Evolutionary conservation across 2,797 vertebrate genomes (phyloP).

Genomic region (Rallus crepitans): DNA sequence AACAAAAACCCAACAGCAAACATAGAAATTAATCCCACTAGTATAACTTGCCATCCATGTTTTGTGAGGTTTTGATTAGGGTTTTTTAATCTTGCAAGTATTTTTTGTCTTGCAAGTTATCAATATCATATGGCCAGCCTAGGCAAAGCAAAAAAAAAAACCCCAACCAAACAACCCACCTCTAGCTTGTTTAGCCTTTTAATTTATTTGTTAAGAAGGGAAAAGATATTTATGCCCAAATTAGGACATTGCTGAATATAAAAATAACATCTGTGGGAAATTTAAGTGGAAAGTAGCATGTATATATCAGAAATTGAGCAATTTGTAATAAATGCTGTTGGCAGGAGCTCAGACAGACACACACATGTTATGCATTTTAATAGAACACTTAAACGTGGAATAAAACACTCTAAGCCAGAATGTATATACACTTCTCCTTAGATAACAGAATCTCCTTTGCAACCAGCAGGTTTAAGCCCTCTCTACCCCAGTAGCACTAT

Average conservation of each 20-base stretch:
- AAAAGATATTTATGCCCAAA: slow-evolving; percentile 61
- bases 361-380: slow-evolving; percentile 38
- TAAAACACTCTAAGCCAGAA: slow-evolving; percentile 58
- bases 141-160: background rate
- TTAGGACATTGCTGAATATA: slow-evolving; percentile 61
- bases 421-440: background rate
- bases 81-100: background rate
- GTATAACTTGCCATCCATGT: background rate
- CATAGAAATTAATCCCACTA: background rate
- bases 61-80: background rate
- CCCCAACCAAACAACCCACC: background rate
- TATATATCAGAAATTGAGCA: slow-evolving; percentile 71
- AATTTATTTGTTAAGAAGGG: slow-evolving; percentile 32
- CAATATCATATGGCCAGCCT: background rate
- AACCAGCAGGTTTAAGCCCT: slow-evolving; percentile 21
- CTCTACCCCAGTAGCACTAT: background rate
- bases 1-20: background rate
- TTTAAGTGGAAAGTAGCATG: slow-evolving; percentile 57
- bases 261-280: slow-evolving; percentile 73
- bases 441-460: slow-evolving; percentile 48
- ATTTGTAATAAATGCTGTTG: slow-evolving; percentile 71
- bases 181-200: slow-evolving; percentile 16
- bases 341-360: slow-evolving; percentile 62
- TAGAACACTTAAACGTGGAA: slow-evolving; percentile 57
- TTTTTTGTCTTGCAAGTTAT: background rate